Percentiles rank a stretch among this genome's conserved stretches.
These are phyloP conservation scores for Torymus texanus DNA, from an alignment of 2,888 invertebrate genomes.

Conservation along the genomic window DNA sequence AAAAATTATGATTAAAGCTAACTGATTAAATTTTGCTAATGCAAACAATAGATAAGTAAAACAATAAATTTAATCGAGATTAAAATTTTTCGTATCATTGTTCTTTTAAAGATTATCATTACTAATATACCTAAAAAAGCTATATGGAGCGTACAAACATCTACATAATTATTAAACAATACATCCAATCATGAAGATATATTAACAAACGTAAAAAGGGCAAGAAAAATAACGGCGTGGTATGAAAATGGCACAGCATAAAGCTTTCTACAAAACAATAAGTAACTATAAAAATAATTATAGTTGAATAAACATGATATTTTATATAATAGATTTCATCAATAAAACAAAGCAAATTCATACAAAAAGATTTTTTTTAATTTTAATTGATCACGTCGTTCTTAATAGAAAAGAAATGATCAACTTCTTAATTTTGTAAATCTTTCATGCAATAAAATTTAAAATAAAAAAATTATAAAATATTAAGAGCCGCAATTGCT, in stretches of 20 bases:
- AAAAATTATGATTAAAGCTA: not conserved
- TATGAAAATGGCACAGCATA: conserved; percentile 51
- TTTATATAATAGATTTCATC: not conserved
- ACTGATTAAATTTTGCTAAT: conserved; percentile 1
- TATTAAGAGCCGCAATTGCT: no score
- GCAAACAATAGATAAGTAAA: not conserved
- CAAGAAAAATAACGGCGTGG: conserved; percentile 51
- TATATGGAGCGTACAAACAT: conserved; percentile 5
- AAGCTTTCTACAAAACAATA: no score
- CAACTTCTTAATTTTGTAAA: no score
- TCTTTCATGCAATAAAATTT: no score
- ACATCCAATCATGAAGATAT: conserved; percentile 12
- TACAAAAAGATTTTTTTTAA: not conserved
- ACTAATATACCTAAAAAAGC: conserved; percentile 12
- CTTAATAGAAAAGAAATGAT: no score
- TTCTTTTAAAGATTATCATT: conserved; percentile 1
- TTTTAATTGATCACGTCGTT: no score
- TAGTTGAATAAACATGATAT: not conserved
- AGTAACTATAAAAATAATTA: not conserved
- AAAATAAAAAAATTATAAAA: no score
- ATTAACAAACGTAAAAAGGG: conserved; percentile 22
- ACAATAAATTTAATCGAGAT: conserved; percentile 1
- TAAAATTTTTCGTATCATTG: not conserved
- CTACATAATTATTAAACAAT: conserved; percentile 20
- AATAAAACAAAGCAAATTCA: no score